Evolutionary conservation across 2,888 invertebrate genomes (phyloP), one percentile per base, ranked within the genome.

Genomic region (Parnassius smintheus): DNA sequence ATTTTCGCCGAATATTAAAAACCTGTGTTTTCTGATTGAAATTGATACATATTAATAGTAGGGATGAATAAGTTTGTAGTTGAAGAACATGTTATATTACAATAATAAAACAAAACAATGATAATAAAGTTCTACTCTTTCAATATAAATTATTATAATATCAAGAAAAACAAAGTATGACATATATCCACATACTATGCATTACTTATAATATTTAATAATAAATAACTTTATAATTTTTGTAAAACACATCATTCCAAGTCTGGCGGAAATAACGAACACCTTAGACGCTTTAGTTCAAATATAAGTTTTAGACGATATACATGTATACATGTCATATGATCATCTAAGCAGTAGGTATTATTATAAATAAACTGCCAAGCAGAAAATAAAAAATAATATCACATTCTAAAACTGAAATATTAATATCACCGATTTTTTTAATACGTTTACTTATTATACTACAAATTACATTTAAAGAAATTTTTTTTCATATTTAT

Each of bases 341-440:
- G 4, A 35, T 7, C 35, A 35, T 35, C 35, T 35, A 35, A 35
- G 35, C 35, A 35, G 7, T 35, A 7, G 35, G 35, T 35, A 35
- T 35, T 35, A 35, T 35, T 53, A 44, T 44, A 65, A 66, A 67
- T 62, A 68, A 74, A 72, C 77, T 76, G 75, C 78, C 67, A 75
- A 73, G 76, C 72, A 76, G 76, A 66, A 66, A 74, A 67, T 54
- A 68, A 68, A 52, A 55, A 56, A 61, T 66, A 65, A 46, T 60
- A 61, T 65, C 55, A 64, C 61, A 67, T 62, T 63, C 63, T 60
- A 63, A 56, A 66, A 67, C 61, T 41, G 22, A 66, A 62, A 11
- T 13, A 56, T 41, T 46, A 59, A 53, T 65, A 41, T 60, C 52
- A 60, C 60, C n/a, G 51, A 62, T 59, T 54, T 57, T 59, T 52